Conservation (phyloP, 2,113 vertebrate genomes). For the Rhodinocichla rosea region DNA sequence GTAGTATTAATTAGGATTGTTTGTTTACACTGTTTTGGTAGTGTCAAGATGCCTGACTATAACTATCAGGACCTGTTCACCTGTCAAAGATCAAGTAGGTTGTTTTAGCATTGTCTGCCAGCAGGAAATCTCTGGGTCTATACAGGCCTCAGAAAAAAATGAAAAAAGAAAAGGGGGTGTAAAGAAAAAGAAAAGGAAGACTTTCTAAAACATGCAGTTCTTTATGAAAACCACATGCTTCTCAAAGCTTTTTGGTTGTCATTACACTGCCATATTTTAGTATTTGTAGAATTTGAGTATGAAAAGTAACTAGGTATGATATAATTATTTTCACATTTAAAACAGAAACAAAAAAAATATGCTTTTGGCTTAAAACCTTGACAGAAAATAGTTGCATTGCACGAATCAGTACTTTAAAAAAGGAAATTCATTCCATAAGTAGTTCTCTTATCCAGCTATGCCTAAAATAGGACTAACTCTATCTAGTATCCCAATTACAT, state of each 20-base stretch:
- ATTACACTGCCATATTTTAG: slow-evolving; percentile 74
- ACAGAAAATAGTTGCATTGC: slow-evolving; percentile 49
- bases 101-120: slow-evolving; percentile 79
- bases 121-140: slow-evolving; percentile 70
- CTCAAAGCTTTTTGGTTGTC: slow-evolving; percentile 64
- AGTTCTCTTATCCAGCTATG: slow-evolving; percentile 65
- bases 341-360: not conserved
- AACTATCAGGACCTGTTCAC: slow-evolving; percentile 81
- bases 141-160: slow-evolving; percentile 62
- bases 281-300: slow-evolving; percentile 74
- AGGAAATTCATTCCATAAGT: slow-evolving; percentile 71
- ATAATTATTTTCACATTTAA: slow-evolving; percentile 52
- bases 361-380: slow-evolving; percentile 37
- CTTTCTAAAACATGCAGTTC: slow-evolving; percentile 72
- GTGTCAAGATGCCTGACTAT: slow-evolving; percentile 74
- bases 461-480: slow-evolving; percentile 70
- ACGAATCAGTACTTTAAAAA: slow-evolving; percentile 55
- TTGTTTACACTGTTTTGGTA: slow-evolving; percentile 73
- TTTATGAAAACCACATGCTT: slow-evolving; percentile 80
- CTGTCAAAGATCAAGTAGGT: slow-evolving; percentile 81
- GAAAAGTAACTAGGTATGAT: slow-evolving; percentile 54
- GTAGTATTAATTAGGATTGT: slow-evolving; percentile 69
- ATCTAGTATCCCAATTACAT: slow-evolving; percentile 70
- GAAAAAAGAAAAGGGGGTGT: slow-evolving; percentile 22
- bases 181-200: slow-evolving; percentile 50